Evolutionary conservation across 2,113 vertebrate species (phyloP), one percentile per base, ranked within the genome.

Genomic region (Silurus glanis): DNA sequence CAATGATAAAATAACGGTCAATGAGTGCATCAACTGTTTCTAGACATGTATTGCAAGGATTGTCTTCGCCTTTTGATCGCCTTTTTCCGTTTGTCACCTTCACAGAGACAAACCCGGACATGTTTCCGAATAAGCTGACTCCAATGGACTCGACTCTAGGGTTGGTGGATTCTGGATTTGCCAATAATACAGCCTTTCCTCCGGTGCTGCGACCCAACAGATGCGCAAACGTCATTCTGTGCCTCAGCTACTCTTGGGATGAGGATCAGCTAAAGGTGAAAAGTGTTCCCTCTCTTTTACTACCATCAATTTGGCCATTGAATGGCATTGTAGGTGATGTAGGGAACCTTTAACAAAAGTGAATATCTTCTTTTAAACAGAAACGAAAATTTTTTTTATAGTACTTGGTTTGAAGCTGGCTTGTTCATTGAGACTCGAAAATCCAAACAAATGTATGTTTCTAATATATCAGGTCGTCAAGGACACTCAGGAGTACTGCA

Each of bases 161-260:
- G 75, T 92, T 97, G 84, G 93, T 97, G 86, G 97, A 98, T 80
- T 91, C 96, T 1, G 97, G 96, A 25, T 96, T 95, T 87, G 92
- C 94, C 84, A 92, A 96, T 88, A 97, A 97, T 80, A 94, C 92
- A 61, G 96, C 94, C 82, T 96, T 95, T 84, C 90, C 92, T 0
- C 95, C 96, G 0, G 92, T 97, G 86, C 92, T 97, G 67, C 93
- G 92, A n/a, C 92, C 95, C 21, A 94, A 96, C 16, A 94, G 96
- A 89, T 87, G 93, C 0, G 95, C 96, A 53, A 95, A 98, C 88
- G 83, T 98, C 86, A 94, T 98, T 89, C 92, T 97, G 75, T 95
- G 93, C 0, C 91, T 97, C 82, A 95, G 95, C 89, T 97, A 96
- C 88, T 94, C 94, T 14, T 93, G 96, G 91, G 87, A 90, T 2